phyloP scores from a whole-genome alignment of 2,797 vertebrate genomes.

The Florisuga fusca region DNA sequence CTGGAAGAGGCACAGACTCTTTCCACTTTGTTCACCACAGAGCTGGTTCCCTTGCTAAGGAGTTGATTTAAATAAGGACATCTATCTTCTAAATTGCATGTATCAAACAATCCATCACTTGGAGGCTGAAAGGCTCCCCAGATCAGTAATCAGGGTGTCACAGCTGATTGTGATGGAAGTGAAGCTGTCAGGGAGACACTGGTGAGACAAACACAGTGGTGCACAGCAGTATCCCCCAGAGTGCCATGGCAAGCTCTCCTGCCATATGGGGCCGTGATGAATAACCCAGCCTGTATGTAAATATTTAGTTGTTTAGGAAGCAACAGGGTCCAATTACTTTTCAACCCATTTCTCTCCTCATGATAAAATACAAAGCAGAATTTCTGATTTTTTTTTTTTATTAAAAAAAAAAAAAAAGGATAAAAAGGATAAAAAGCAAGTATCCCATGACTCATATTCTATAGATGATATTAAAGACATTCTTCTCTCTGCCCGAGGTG shows the following conservation, averaged over 20 bases:
- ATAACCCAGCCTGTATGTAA: conserved; percentile 67
- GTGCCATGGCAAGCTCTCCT: conserved; percentile 50
- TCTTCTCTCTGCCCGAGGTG: neutral
- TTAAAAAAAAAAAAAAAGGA: neutral
- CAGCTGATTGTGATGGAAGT: conserved; percentile 77
- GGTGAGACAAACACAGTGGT: conserved; percentile 66
- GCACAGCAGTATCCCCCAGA: conserved; percentile 51
- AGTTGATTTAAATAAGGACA: conserved; percentile 71
- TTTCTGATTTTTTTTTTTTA: neutral
- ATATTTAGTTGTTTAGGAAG: conserved; percentile 75
- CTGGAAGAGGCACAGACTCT: neutral
- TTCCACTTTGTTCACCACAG: neutral
- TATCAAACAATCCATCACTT: conserved; percentile 77
- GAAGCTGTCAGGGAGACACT: conserved; percentile 75
- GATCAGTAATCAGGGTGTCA: conserved; percentile 79
- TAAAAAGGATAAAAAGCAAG: neutral
- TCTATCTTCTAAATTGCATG: conserved; percentile 76
- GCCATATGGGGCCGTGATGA: conserved; percentile 68
- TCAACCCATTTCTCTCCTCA: conserved; percentile 40
- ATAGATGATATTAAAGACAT: conserved; percentile 4
- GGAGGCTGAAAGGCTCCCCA: conserved; percentile 67
- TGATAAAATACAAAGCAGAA: neutral
- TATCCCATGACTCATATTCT: neutral
- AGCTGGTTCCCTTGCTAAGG: neutral
- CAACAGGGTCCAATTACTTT: conserved; percentile 72